These are phyloP conservation scores for Pipa parva DNA, from an alignment of 2,113 vertebrate genomes.

Conservation along the genomic window DNA sequence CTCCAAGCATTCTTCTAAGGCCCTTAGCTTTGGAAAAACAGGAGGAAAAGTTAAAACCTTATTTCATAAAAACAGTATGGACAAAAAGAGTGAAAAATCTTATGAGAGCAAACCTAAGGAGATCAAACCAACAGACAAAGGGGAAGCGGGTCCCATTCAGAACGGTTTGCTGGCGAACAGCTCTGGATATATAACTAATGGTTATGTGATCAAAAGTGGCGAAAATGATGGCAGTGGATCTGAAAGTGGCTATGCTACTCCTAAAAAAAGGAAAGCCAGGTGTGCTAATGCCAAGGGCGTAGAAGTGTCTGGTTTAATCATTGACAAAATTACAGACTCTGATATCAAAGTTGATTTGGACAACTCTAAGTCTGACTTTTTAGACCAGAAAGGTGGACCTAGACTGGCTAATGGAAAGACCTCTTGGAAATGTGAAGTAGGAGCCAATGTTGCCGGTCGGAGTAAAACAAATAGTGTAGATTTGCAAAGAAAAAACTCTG, in stretches of 20 bases:
- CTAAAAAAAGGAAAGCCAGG: slow-evolving; percentile 86
- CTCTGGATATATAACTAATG: slow-evolving; percentile 83
- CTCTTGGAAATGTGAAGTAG: slow-evolving; percentile 73
- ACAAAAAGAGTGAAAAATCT: slow-evolving; percentile 86
- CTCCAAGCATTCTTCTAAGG: slow-evolving; percentile 63
- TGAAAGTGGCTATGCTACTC: slow-evolving; percentile 89
- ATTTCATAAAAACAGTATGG: slow-evolving; percentile 85
- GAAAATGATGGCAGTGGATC: slow-evolving; percentile 94
- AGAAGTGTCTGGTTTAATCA: slow-evolving; percentile 76
- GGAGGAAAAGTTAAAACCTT: slow-evolving; percentile 80
- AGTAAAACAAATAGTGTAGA: slow-evolving; percentile 67
- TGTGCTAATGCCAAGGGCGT: slow-evolving; percentile 80
- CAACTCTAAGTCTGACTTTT: slow-evolving; percentile 64
- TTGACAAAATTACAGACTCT: slow-evolving; percentile 80
- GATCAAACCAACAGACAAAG: slow-evolving; percentile 73
- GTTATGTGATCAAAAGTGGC: slow-evolving; percentile 77
- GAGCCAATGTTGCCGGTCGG: slow-evolving; percentile 59
- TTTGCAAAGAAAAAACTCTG: slow-evolving; percentile 79
- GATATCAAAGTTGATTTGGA: slow-evolving; percentile 76
- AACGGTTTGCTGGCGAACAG: slow-evolving; percentile 78
- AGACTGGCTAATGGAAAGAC: slow-evolving; percentile 68
- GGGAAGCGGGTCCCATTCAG: slow-evolving; percentile 71
- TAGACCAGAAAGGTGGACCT: slow-evolving; percentile 67
- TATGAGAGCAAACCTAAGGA: slow-evolving; percentile 78
- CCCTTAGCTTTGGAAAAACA: slow-evolving; percentile 67